Evolutionary conservation across 2,113 vertebrate genomes (phyloP), one percentile per base, ranked within the genome.

Genomic region (Pipa parva): DNA sequence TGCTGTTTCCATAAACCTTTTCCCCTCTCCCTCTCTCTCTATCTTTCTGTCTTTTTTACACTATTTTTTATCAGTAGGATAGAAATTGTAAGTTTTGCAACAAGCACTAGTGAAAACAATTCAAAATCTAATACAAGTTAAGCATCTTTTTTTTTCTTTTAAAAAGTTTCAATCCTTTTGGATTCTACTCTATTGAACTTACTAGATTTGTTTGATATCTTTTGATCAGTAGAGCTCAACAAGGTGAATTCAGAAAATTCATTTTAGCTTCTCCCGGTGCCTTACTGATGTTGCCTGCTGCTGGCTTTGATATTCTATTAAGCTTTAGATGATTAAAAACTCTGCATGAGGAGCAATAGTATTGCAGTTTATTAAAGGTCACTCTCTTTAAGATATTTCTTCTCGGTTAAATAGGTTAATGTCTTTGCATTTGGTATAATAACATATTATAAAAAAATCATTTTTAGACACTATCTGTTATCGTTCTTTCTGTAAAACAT

Each of bases 251-350:
- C n/a, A 20, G 49, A 10, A 39, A n/a, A 52, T 54, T 27, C 31
- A 63, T 63, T 36, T 9, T 25, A 25, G 46, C 27, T n/a, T 26
- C 62, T 51, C 49, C 33, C 54, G 31, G 49, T 36, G 45, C 28
- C 17, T 52, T 24, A 26, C 24, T 52, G 24, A 39, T 54, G 31
- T 27, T 63, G 54, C 62, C 62, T 54, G 62, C 62, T 52, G 62
- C 31, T 63, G 22, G 24, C 49, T 63, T 63, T 63, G 48, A 37
- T 54, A 63, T 39, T 36, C 15, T 39, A 55, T 29, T 55, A 31
- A 55, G 27, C 27, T 55, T 28, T 17, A 52, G 29, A 63, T 52
- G 18, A 63, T 63, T 63, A 63, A 33, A 63, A 63, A 63, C 29
- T 25, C 61, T 63, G 62, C 62, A 52, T 63, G 62, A 54, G 17